phyloP scores from a whole-genome alignment of 2,888 invertebrate species.

The Epistrophella euchroma region DNA sequence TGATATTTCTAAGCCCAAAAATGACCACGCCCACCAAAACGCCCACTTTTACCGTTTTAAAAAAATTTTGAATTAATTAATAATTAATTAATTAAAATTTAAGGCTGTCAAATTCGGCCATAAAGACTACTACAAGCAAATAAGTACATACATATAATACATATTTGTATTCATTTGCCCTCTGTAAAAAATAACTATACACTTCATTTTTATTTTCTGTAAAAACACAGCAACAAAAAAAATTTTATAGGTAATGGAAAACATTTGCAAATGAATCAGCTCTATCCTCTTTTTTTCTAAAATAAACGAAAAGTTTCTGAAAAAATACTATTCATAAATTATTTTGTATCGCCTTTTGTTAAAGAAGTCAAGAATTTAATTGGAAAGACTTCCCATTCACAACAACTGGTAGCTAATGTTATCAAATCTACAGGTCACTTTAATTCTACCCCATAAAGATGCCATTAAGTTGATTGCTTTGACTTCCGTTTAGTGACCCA shows the following conservation, averaged over 20 bases:
- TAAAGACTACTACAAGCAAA: no score
- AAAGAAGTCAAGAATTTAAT: slow-evolving; percentile 5
- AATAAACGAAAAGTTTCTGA: background rate
- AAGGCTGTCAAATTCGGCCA: no score
- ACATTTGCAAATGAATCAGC: background rate
- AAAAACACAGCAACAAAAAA: no score
- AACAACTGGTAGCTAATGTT: background rate
- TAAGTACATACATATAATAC: no score
- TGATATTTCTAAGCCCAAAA: no score
- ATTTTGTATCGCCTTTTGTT: background rate
- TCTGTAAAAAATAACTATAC: no score
- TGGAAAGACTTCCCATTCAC: background rate
- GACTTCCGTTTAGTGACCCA: slow-evolving; percentile 8
- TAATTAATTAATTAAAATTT: no score
- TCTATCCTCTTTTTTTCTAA: background rate
- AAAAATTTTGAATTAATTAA: no score
- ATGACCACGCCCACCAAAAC: no score
- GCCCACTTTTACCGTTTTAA: no score
- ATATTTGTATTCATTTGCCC: no score
- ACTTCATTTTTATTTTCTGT: no score
- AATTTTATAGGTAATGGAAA: background rate
- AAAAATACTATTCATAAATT: background rate
- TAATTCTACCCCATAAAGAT: slow-evolving; percentile 17
- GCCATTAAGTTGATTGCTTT: slow-evolving; percentile 24
- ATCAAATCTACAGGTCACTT: slow-evolving; percentile 21